Evolutionary conservation across 2,797 vertebrate genomes (phyloP).

Genomic region (Danio choprae): DNA sequence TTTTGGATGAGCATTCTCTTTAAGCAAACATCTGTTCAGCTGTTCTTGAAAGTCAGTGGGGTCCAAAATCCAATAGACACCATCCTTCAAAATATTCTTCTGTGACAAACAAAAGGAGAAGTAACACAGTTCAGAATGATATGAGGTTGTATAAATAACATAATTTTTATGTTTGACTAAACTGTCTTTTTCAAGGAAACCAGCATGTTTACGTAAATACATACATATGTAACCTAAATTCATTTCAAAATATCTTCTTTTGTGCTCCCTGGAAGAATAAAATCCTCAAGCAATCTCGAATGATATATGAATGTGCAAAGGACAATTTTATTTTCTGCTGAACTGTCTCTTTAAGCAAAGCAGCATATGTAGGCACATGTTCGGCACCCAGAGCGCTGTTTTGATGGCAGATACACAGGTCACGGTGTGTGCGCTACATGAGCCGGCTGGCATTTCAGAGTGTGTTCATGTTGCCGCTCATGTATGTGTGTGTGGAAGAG

Average conservation of each 20-base stretch:
- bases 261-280: constrained; percentile 5
- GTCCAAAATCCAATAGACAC: no score
- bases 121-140: no score
- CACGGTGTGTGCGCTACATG: constrained; percentile 28
- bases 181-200: no score
- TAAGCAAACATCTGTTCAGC: no score
- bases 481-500: constrained; percentile 31
- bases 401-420: constrained; percentile 31
- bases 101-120: no score
- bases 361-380: background rate
- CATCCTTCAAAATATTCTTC: no score
- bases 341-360: constrained; percentile 3
- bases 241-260: background rate
- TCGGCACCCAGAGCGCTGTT: constrained; percentile 3
- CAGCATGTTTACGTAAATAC: no score
- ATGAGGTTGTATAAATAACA: no score
- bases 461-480: constrained; percentile 39
- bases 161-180: no score
- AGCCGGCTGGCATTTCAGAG: constrained; percentile 36
- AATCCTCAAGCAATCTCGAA: background rate
- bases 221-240: no score
- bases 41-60: no score
- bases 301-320: background rate
- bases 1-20: no score
- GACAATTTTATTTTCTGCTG: background rate